A percentile compares a stretch with the other conserved stretches of the same genome.
Evolutionary conservation across 1,140 invertebrate species (phyloP).

Genomic region (Neodiprion virginianus): DNA sequence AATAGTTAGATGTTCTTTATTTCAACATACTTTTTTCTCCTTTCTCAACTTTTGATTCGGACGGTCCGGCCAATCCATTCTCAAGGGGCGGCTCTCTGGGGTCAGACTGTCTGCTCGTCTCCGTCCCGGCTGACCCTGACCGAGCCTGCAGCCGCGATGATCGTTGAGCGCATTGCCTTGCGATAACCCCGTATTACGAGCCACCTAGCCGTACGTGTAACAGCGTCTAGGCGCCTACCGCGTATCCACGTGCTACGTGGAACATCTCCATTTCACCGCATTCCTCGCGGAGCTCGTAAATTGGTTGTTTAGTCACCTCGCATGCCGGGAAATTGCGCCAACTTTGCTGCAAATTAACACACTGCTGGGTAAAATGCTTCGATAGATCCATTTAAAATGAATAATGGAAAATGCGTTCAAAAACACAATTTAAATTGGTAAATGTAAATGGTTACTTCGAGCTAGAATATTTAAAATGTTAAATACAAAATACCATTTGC

Average conservation of each 20-base stretch:
- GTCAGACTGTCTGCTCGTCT: background rate
- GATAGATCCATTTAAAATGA: no score
- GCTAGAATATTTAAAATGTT: no score
- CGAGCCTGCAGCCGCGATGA: background rate
- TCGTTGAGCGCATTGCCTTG: background rate
- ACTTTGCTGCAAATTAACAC: no score
- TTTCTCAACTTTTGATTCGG: no score
- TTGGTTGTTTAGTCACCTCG: background rate
- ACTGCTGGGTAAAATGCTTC: no score
- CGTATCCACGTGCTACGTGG: background rate
- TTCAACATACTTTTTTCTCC: no score
- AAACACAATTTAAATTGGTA: no score
- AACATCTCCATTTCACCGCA: constrained; percentile 2
- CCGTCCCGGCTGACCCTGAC: background rate
- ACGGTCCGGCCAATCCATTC: no score
- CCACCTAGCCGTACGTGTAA: background rate
- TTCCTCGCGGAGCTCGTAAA: background rate
- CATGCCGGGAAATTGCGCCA: background rate
- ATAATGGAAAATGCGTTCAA: no score
- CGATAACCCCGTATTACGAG: background rate
- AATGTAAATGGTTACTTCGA: no score
- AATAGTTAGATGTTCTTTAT: no score
- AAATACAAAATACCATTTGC: no score
- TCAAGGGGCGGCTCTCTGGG: background rate
- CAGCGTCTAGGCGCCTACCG: background rate